Percentiles rank a stretch among this genome's conserved stretches.
Evolutionary conservation across 2,113 vertebrate genomes (phyloP).

Genomic region (Bubo scandiacus): DNA sequence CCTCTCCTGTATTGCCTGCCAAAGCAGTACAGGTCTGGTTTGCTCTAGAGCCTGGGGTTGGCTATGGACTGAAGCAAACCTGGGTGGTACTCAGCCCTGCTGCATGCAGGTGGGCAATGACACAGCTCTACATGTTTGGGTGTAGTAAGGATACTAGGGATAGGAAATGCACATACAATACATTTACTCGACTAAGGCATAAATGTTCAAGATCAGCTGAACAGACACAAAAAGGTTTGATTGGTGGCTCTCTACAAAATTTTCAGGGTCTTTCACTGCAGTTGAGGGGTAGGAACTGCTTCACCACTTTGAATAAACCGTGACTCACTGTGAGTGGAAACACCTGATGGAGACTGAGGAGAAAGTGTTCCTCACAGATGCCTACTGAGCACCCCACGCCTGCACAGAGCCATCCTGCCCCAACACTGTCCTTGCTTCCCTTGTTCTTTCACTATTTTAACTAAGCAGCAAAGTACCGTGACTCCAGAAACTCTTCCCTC

Average conservation of each 20-base stretch:
- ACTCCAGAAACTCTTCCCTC: background rate
- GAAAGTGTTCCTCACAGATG: background rate
- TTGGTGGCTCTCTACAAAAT: background rate
- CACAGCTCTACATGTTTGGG: background rate
- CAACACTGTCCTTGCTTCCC: background rate
- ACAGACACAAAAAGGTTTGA: background rate
- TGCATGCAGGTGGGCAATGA: background rate
- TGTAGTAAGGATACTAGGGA: background rate
- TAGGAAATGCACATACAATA: background rate
- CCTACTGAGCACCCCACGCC: rapidly evolving
- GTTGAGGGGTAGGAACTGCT: background rate
- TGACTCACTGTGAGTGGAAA: background rate
- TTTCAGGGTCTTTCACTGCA: background rate
- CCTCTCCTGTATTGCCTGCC: background rate
- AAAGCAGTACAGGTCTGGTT: background rate
- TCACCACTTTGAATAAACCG: background rate
- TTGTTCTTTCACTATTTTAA: background rate
- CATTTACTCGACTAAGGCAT: background rate
- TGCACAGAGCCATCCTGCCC: background rate
- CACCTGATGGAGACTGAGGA: background rate
- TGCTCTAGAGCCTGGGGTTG: background rate
- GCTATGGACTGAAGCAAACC: background rate
- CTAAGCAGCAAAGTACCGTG: background rate
- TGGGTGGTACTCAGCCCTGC: background rate
- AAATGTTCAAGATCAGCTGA: background rate